phyloP scores from a whole-genome alignment of 2,888 invertebrate species.

The Tenthredo scrophulariae region DNA sequence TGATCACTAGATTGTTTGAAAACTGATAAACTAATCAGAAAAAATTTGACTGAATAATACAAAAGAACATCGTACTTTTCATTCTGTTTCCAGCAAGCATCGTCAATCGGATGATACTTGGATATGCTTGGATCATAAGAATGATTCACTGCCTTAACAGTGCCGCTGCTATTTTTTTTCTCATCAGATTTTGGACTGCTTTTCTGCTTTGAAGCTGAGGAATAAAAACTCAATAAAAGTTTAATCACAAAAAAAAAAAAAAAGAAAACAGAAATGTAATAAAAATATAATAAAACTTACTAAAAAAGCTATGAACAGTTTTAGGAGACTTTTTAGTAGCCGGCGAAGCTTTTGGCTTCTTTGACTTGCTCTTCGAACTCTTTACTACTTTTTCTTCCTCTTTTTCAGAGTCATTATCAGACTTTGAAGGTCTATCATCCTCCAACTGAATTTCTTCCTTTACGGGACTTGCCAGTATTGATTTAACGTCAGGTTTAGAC shows the following conservation, averaged over 20 bases:
- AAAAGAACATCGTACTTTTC: conserved; percentile 81
- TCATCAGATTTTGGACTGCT: conserved; percentile 53
- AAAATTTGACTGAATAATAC: conserved; percentile 44
- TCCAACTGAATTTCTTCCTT: conserved; percentile 29
- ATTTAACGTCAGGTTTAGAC: conserved; percentile 61
- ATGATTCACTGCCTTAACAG: conserved; percentile 63
- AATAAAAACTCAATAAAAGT: conserved; percentile 39
- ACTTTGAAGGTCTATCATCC: conserved; percentile 43
- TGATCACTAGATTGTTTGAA: conserved; percentile 46
- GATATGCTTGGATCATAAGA: conserved; percentile 86
- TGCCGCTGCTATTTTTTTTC: conserved; percentile 60
- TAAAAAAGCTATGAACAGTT: conserved; percentile 67
- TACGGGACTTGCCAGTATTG: conserved; percentile 43
- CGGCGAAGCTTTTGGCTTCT: conserved; percentile 48
- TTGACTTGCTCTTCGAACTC: conserved; percentile 47
- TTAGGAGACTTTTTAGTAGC: conserved; percentile 57
- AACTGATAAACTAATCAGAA: conserved; percentile 16
- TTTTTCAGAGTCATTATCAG: conserved; percentile 57
- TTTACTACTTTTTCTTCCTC: conserved; percentile 57
- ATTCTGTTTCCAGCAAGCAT: conserved; percentile 89
- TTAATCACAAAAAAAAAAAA: not conserved
- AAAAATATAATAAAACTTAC: conserved; percentile 58
- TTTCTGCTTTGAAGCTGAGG: conserved; percentile 63
- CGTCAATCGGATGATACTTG: conserved; percentile 90
- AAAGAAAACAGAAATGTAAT: not conserved